Base-by-base conservation (phyloP, 1,140 invertebrate species). In the Globodera rostochiensis region DNA sequence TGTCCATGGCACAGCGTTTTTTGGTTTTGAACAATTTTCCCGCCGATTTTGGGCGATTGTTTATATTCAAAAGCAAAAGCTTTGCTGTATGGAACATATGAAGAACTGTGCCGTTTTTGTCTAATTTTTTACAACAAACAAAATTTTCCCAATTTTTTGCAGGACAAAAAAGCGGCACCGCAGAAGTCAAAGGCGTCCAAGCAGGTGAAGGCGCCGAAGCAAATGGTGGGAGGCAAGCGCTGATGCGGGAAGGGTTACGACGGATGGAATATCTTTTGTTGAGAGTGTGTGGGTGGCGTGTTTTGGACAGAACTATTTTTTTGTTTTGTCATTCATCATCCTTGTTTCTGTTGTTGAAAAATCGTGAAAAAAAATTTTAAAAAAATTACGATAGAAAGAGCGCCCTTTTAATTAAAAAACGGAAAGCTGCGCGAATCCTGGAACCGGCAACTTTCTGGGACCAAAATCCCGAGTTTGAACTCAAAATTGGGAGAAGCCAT, bases 201-300 rank as follows among this genome's bases (percentile, higher is more conserved):
- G 78, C 46, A 74, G 46, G 77, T 78, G 19, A 89, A 89, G 79
- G 82, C 85, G 25, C 83, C 57, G 13, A 66, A 73, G 47, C 86
- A 83, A 84, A 84, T 82, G 64, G 88, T 89, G 73, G 88, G 88
- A 64, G 88, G 88, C 69, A 89, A 89, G 80, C 87, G 88, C 66
- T 89, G 86, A 89, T 82, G n/a, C n/a, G 3, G 46, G 45, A 75
- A 53, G 13, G 6, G 57, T 19, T 0, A 6, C 13, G 13, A 19
- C 19, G 57, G 19, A 64, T 64, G 50, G 50, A 53, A 53, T 13
- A 7, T 53, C 50, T 53, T 53, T 53, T 53, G 7, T 7, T 53
- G 50, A 9, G 50, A 25, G 25, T 25, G 25, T 53, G 50, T 53
- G 7, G 50, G 7, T 13, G 50, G 7, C 50, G 50, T 53, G 7